Percentiles rank a stretch among this genome's conserved stretches.
Conservation (phyloP, 2,113 vertebrate species). For the Myrmophylax atrothorax region DNA sequence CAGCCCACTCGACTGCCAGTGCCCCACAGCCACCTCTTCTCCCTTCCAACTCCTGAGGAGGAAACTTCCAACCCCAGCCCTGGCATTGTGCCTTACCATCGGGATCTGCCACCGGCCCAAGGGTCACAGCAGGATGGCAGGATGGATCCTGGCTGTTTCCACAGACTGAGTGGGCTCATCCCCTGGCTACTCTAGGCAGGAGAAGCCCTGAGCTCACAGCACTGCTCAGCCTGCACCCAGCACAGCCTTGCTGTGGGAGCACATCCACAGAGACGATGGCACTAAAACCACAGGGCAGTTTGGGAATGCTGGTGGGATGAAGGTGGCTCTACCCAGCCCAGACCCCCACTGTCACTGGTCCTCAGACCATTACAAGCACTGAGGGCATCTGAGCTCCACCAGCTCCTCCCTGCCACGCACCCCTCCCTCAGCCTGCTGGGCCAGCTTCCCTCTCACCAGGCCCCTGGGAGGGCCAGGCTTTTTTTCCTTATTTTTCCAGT, state of each 20-base stretch:
- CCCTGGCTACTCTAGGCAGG: fast-evolving
- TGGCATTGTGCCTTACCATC: fast-evolving
- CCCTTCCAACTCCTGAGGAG: neutral
- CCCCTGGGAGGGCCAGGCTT: neutral
- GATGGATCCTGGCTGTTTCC: fast-evolving
- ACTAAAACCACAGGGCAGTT: fast-evolving
- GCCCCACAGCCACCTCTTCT: fast-evolving
- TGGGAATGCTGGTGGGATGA: neutral
- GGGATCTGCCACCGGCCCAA: fast-evolving
- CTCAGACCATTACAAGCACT: fast-evolving
- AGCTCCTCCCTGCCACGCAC: neutral
- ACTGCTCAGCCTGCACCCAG: neutral
- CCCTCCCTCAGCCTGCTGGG: neutral
- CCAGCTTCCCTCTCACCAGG: neutral
- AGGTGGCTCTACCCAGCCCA: neutral
- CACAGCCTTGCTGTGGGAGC: fast-evolving
- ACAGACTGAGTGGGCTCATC: fast-evolving
- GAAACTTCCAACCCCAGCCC: fast-evolving
- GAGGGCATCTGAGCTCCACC: neutral
- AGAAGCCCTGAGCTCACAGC: neutral
- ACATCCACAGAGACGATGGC: fast-evolving
- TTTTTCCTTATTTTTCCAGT: neutral
- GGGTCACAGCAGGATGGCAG: neutral
- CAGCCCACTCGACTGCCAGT: neutral
- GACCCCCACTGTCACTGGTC: neutral